These are phyloP conservation scores for Siniperca chuatsi DNA, from an alignment of 2,113 vertebrate species.

Conservation along the genomic window DNA sequence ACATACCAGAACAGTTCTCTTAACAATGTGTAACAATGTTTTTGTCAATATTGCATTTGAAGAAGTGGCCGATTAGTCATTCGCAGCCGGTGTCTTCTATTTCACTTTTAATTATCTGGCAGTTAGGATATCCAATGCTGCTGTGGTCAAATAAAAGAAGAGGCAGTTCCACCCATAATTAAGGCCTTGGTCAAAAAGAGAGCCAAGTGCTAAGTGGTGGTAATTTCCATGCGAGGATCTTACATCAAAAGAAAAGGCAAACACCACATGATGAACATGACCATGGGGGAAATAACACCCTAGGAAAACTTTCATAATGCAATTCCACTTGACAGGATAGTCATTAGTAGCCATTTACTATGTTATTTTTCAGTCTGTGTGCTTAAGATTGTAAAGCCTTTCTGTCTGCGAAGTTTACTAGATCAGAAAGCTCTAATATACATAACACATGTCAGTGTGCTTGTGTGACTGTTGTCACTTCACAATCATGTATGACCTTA, in stretches of 20 bases:
- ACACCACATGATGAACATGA: slow-evolving; percentile 58
- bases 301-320: slow-evolving; percentile 64
- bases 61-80: slow-evolving; percentile 19
- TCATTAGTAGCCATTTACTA: slow-evolving; percentile 67
- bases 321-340: slow-evolving; percentile 67
- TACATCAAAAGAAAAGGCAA: slow-evolving; percentile 62
- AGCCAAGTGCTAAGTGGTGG: slow-evolving; percentile 68
- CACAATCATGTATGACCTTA: neutral
- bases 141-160: slow-evolving; percentile 76
- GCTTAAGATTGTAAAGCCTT: slow-evolving; percentile 38
- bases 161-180: slow-evolving; percentile 76
- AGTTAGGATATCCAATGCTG: slow-evolving; percentile 60
- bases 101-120: slow-evolving; percentile 72
- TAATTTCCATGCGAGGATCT: slow-evolving; percentile 60
- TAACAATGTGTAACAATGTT: neutral
- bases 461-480: slow-evolving; percentile 7
- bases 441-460: slow-evolving; percentile 27
- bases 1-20: neutral
- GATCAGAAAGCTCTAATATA: slow-evolving; percentile 20
- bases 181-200: slow-evolving; percentile 64
- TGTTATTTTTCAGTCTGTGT: slow-evolving; percentile 59
- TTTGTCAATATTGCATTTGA: neutral
- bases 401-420: slow-evolving; percentile 48
- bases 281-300: slow-evolving; percentile 55
- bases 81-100: slow-evolving; percentile 38